These are phyloP conservation scores for Urocynchramus pylzowi DNA, from an alignment of 2,113 vertebrate species.

Conservation along the genomic window DNA sequence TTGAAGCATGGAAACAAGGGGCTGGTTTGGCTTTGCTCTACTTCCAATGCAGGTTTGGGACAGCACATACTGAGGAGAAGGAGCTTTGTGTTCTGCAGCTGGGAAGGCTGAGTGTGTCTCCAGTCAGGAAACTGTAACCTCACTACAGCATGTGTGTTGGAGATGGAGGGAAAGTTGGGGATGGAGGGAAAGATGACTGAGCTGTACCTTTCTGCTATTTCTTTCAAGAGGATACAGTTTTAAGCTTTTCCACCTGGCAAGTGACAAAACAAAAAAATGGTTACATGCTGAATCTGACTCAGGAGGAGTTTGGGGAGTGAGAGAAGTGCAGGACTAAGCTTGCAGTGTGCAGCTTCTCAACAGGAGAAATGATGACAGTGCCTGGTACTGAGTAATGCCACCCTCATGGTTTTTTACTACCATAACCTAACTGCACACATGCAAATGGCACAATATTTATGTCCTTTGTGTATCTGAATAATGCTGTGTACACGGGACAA, in stretches of 20 bases:
- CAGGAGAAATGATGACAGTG: neutral
- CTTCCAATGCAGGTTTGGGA: neutral
- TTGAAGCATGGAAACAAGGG: neutral
- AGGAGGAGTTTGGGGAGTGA: neutral
- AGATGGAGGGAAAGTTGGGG: neutral
- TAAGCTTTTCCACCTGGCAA: neutral
- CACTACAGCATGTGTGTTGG: neutral
- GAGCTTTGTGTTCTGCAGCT: neutral
- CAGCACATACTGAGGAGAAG: neutral
- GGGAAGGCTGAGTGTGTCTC: neutral
- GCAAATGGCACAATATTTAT: neutral
- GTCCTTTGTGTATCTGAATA: neutral
- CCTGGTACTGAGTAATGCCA: neutral
- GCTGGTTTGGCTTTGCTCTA: neutral
- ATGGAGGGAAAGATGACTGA: neutral
- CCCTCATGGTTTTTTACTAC: neutral
- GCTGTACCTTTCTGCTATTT: neutral
- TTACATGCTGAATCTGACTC: neutral
- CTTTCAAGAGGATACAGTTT: neutral
- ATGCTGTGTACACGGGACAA: neutral
- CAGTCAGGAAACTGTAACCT: neutral
- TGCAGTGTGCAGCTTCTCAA: neutral
- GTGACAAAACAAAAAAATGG: neutral
- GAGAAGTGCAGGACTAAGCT: neutral
- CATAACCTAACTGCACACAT: neutral